phyloP scores from a whole-genome alignment of 2,113 vertebrate genomes.

The Diglossa brunneiventris region DNA sequence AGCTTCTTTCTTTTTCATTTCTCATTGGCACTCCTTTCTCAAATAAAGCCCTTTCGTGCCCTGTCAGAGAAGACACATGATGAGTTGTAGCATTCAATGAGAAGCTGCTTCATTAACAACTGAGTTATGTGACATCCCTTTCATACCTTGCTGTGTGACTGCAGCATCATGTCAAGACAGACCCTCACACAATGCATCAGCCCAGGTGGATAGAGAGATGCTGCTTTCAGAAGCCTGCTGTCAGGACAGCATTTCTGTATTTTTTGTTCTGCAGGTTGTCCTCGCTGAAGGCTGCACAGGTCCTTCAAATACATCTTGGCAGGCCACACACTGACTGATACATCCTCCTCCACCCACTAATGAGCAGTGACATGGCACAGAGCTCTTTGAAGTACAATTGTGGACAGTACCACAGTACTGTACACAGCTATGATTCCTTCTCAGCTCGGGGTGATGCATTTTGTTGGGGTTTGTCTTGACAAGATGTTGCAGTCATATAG shows the following conservation, averaged over 20 bases:
- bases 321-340: not conserved
- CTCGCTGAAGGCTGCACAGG: not conserved
- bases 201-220: not conserved
- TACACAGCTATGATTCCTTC: not conserved
- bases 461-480: not conserved
- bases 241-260: not conserved
- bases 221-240: not conserved
- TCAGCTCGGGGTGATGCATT: not conserved
- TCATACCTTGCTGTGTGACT: not conserved
- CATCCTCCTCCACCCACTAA: not conserved
- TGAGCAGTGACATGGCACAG: not conserved
- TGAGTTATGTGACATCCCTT: not conserved
- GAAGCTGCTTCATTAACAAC: slow-evolving; percentile 15
- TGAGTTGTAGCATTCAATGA: not conserved
- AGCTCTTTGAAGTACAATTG: not conserved
- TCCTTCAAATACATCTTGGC: not conserved
- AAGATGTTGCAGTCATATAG: not conserved
- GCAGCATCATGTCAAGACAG: not conserved
- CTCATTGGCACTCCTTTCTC: not conserved
- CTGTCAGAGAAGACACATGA: not conserved
- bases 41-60: not conserved
- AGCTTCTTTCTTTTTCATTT: not conserved
- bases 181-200: not conserved
- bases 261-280: not conserved
- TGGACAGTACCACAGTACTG: not conserved